Evolutionary conservation across 2,113 vertebrate species (phyloP).

Genomic region (Planiliza haematocheilus): DNA sequence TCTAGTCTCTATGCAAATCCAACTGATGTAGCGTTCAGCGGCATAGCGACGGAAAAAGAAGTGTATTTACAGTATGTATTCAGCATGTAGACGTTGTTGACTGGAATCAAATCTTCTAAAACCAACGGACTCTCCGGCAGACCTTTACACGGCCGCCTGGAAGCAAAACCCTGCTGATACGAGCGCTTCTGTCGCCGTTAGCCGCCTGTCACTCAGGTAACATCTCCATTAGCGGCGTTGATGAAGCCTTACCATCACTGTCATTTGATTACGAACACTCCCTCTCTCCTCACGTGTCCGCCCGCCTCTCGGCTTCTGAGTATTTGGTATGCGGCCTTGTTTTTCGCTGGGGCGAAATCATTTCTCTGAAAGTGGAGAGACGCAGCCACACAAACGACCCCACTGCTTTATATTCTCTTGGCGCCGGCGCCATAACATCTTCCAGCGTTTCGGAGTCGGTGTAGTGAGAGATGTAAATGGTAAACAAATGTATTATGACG

Average conservation of each 20-base stretch:
- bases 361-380: slow-evolving; percentile 23
- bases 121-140: slow-evolving; percentile 29
- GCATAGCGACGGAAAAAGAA: background rate
- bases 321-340: slow-evolving; percentile 13
- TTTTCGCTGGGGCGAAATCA: slow-evolving; percentile 22
- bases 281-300: slow-evolving; percentile 28
- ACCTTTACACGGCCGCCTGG: slow-evolving; percentile 28
- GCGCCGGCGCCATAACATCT: slow-evolving; percentile 28
- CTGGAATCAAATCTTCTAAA: slow-evolving; percentile 32
- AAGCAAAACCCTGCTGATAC: slow-evolving; percentile 52
- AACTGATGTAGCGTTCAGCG: background rate
- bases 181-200: slow-evolving; percentile 30
- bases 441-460: slow-evolving; percentile 37
- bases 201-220: slow-evolving; percentile 50
- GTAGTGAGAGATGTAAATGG: slow-evolving; percentile 64
- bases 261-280: slow-evolving; percentile 43
- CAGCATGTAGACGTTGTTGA: slow-evolving; percentile 1
- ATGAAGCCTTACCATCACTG: slow-evolving; percentile 44
- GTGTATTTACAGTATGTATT: no score
- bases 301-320: slow-evolving; percentile 20
- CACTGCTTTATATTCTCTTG: slow-evolving; percentile 52
- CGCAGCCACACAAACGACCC: slow-evolving; percentile 15
- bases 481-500: slow-evolving; percentile 77
- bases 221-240: slow-evolving; percentile 61
- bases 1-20: slow-evolving; percentile 41